Percentiles rank a stretch among this genome's conserved stretches.
These are phyloP conservation scores for Pipistrellus pipistrellus DNA, from an alignment of 2,797 vertebrate genomes.

Conservation along the genomic window DNA sequence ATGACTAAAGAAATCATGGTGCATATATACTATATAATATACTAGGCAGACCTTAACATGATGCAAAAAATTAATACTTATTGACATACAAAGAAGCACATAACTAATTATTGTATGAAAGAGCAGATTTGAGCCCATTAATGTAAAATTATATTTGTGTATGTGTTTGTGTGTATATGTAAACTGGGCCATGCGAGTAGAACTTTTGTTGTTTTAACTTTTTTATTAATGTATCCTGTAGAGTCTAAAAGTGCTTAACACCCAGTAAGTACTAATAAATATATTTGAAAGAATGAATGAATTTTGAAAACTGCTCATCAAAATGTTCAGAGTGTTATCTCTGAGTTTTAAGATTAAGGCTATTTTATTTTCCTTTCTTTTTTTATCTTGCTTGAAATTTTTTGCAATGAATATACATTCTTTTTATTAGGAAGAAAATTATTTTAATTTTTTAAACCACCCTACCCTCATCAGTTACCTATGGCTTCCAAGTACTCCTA, in stretches of 20 bases:
- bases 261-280: background rate
- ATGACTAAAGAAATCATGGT: slow-evolving; percentile 36
- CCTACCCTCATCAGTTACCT: slow-evolving; percentile 34
- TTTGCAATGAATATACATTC: background rate
- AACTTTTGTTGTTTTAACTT: background rate
- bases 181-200: background rate
- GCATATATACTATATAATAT: background rate
- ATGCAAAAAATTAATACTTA: slow-evolving; percentile 21
- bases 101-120: slow-evolving; percentile 7
- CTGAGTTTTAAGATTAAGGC: background rate
- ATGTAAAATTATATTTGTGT: slow-evolving; percentile 33
- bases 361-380: slow-evolving; percentile 52
- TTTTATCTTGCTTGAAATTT: slow-evolving; percentile 15
- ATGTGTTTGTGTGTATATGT: background rate
- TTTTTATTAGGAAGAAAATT: slow-evolving; percentile 60
- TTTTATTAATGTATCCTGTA: background rate
- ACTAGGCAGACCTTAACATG: background rate
- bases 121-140: background rate
- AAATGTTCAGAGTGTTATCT: slow-evolving; percentile 36
- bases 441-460: slow-evolving; percentile 67
- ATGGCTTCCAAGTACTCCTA: slow-evolving; percentile 19
- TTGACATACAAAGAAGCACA: background rate
- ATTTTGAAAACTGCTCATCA: slow-evolving; percentile 14
- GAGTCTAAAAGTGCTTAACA: slow-evolving; percentile 33
- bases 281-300: slow-evolving; percentile 46